phyloP scores from a whole-genome alignment of 2,888 invertebrate genomes.

The Agrotis puta region DNA sequence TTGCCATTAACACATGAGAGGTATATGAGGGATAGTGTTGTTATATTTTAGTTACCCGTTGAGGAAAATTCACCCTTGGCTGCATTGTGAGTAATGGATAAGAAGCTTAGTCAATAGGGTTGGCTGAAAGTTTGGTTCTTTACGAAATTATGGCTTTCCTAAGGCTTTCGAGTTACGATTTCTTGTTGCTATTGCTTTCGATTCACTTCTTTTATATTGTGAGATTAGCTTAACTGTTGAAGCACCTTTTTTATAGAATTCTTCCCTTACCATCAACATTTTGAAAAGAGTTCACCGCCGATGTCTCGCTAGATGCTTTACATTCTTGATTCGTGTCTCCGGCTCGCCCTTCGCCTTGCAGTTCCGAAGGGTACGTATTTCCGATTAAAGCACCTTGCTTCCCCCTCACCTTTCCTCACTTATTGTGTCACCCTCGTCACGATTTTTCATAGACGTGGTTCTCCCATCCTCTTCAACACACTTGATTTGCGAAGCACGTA shows the following conservation, averaged over 20 bases:
- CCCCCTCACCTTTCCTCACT: constrained; percentile 79
- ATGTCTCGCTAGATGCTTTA: constrained; percentile 12
- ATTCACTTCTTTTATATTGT: background rate
- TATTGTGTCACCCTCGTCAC: constrained; percentile 88
- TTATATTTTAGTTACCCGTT: constrained; percentile 12
- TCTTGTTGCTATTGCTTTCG: background rate
- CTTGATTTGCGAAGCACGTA: constrained; percentile 90
- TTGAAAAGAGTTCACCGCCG: background rate
- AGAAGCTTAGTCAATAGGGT: constrained; percentile 6
- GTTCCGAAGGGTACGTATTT: constrained; percentile 76
- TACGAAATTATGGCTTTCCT: constrained; percentile 1
- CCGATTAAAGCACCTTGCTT: constrained; percentile 86
- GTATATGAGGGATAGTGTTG: constrained; percentile 27
- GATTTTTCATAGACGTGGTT: constrained; percentile 88
- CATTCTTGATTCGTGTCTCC: constrained; percentile 57
- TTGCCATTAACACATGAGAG: constrained; percentile 48
- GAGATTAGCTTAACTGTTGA: background rate
- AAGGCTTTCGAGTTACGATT: constrained; percentile 1
- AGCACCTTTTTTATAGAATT: background rate
- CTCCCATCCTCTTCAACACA: constrained; percentile 88
- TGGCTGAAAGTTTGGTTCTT: constrained; percentile 12
- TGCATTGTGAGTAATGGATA: constrained; percentile 26
- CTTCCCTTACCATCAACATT: constrained; percentile 1
- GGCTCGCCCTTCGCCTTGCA: constrained; percentile 65
- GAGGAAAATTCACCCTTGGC: constrained; percentile 25